Evolutionary conservation across 92 coral and sea anemone species (phyloP).

Genomic region (Zoanthus sociatus): DNA sequence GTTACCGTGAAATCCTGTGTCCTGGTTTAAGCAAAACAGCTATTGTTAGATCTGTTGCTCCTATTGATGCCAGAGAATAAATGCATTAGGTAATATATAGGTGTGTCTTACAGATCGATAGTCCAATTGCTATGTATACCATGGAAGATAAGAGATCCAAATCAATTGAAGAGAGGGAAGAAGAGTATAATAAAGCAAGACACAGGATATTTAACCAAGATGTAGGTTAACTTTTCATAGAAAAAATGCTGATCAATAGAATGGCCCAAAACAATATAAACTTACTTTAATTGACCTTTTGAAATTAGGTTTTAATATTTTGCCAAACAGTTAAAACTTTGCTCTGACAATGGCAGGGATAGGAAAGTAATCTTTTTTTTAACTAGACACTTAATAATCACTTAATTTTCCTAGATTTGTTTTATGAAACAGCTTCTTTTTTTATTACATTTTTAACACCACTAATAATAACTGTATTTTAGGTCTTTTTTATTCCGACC

Average conservation of each 20-base stretch:
- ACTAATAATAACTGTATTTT: too few species aligned
- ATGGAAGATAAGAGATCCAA: slow-evolving; percentile 95
- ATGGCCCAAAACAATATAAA: background rate
- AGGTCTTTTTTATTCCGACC: too few species aligned
- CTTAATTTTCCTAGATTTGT: too few species aligned
- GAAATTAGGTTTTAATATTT: background rate
- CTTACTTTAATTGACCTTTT: background rate
- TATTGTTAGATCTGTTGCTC: background rate
- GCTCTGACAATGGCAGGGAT: too few species aligned
- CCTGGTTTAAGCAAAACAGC: too few species aligned
- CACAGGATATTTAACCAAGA: slow-evolving; percentile 96
- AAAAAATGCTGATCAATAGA: background rate
- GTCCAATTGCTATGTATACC: slow-evolving; percentile 74
- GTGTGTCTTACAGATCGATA: slow-evolving; percentile 72
- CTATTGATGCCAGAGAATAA: background rate
- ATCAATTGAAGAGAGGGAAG: slow-evolving; percentile 97
- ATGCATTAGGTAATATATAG: background rate
- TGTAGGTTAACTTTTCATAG: slow-evolving; percentile 56
- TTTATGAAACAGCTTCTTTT: too few species aligned
- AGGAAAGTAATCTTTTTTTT: too few species aligned
- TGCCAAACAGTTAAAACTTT: too few species aligned
- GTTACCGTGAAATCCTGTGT: too few species aligned
- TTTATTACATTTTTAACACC: too few species aligned
- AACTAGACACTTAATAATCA: too few species aligned
- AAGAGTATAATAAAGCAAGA: slow-evolving; percentile 90